phyloP scores from a whole-genome alignment of 2,113 vertebrate species.

The Brachyhypopomus occidentalis region DNA sequence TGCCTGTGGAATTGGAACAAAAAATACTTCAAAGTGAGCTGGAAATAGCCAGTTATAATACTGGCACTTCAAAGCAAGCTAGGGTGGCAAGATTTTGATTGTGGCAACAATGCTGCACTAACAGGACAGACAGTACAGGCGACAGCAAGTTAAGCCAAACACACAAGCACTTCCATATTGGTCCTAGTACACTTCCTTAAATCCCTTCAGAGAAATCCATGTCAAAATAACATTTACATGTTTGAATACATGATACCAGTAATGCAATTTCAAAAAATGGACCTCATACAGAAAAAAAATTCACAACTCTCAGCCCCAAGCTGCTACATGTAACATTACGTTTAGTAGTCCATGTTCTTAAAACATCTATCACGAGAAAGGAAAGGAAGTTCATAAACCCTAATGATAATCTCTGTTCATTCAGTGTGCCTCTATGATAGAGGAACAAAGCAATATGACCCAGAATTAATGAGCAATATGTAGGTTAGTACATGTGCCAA shows the following conservation, averaged over 20 bases:
- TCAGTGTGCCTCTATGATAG: neutral
- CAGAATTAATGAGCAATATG: neutral
- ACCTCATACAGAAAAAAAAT: neutral
- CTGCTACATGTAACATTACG: neutral
- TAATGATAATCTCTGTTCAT: neutral
- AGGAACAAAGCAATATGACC: neutral
- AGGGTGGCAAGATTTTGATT: neutral
- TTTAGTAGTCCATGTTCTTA: too few relatives aligned
- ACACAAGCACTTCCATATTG: too few relatives aligned
- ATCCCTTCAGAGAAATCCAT: too few relatives aligned
- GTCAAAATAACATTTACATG: too few relatives aligned
- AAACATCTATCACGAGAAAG: neutral
- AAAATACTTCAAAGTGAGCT: neutral
- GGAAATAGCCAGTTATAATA: neutral
- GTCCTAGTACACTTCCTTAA: too few relatives aligned
- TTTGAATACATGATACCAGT: neutral
- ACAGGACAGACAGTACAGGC: neutral
- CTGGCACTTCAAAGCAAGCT: neutral
- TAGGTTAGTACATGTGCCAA: neutral
- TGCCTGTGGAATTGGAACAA: neutral
- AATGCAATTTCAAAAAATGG: neutral
- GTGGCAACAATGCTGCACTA: neutral
- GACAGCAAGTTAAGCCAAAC: neutral
- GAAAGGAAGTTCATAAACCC: neutral
- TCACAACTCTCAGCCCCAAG: neutral